phyloP scores from a whole-genome alignment of 1,140 invertebrate genomes.

The Lepidotrigona ventralis region DNA sequence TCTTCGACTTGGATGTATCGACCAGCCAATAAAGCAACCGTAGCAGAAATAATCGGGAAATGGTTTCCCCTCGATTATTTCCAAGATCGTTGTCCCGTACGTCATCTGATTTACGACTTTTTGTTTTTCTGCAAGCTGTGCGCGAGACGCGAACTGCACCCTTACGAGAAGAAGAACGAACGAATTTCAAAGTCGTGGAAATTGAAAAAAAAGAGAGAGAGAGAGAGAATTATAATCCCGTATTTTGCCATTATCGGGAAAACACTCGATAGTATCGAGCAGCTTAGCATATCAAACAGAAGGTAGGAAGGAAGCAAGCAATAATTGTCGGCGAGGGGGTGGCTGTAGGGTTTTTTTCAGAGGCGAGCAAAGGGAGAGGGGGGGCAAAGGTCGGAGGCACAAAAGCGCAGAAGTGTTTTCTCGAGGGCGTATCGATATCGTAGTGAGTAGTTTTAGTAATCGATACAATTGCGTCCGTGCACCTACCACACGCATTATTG shows the following conservation, averaged over 20 bases:
- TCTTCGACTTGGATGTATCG: slow-evolving; percentile 24
- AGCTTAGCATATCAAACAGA: too few relatives aligned
- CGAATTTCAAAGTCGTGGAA: too few relatives aligned
- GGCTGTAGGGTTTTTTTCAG: not conserved
- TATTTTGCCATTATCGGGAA: not conserved
- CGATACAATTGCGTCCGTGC: slow-evolving; percentile 20
- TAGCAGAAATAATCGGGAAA: not conserved
- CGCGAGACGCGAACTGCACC: too few relatives aligned
- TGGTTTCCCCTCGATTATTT: not conserved
- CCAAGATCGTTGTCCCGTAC: not conserved
- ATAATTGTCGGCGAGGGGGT: not conserved
- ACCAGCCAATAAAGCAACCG: not conserved
- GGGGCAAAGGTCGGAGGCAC: not conserved
- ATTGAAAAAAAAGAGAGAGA: too few relatives aligned
- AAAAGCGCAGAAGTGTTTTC: slow-evolving; percentile 2
- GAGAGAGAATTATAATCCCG: not conserved
- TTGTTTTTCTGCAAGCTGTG: not conserved
- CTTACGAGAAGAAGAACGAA: too few relatives aligned
- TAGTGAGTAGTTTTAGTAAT: slow-evolving; percentile 21
- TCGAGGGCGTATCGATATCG: slow-evolving; percentile 1
- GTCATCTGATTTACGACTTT: not conserved
- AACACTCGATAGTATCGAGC: not conserved
- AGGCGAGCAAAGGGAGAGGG: not conserved
- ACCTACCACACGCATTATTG: slow-evolving; percentile 49
- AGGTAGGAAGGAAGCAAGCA: not conserved